These are phyloP conservation scores for Cantharis lateralis DNA, from an alignment of 2,888 invertebrate genomes.

Conservation along the genomic window DNA sequence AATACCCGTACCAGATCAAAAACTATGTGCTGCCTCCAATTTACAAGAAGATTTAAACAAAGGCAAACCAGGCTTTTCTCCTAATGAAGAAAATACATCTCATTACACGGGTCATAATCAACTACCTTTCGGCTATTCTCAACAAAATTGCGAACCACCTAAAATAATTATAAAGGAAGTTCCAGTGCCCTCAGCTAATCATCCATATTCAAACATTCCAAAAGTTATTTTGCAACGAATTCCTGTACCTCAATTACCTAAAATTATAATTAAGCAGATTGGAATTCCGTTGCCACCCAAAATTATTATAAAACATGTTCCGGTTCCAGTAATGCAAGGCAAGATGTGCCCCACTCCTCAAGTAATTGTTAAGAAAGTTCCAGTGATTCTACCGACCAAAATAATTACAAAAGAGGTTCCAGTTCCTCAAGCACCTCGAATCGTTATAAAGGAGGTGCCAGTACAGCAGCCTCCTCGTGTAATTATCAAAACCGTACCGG, in stretches of 20 bases:
- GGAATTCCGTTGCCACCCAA: background rate
- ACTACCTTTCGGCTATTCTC: background rate
- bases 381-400: background rate
- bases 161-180: constrained; percentile 6
- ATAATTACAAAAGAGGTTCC: constrained; percentile 8
- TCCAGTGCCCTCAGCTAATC: background rate
- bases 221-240: background rate
- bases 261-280: background rate
- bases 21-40: background rate
- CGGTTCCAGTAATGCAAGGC: background rate
- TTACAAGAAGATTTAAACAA: background rate
- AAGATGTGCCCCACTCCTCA: background rate
- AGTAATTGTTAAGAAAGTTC: background rate
- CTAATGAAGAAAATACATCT: background rate
- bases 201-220: background rate
- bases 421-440: background rate
- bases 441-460: constrained; percentile 7
- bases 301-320: background rate
- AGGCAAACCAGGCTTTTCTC: background rate
- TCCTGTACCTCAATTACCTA: background rate
- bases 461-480: constrained; percentile 2
- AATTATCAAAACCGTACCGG: constrained; percentile 10
- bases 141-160: constrained; percentile 6
- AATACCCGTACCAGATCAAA: background rate
- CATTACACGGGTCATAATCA: background rate